Conservation (phyloP, 2,113 vertebrate genomes). For the Helogale parvula region DNA sequence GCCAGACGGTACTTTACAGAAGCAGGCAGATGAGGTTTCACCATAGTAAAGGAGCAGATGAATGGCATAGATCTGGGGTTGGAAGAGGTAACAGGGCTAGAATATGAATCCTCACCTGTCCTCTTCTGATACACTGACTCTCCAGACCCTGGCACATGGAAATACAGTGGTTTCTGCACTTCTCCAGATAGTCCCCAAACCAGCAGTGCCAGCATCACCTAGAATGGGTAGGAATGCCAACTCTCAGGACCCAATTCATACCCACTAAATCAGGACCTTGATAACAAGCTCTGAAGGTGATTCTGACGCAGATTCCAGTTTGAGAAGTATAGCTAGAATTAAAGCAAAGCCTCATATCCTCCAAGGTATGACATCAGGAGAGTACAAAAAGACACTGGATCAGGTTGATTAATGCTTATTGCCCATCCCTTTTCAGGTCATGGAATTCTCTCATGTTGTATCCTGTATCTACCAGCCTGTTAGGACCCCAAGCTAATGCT, state of each 20-base stretch:
- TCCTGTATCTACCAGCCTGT: not conserved
- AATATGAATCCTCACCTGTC: not conserved
- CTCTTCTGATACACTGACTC: not conserved
- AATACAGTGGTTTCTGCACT: not conserved
- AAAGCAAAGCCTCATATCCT: not conserved
- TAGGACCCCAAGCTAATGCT: not conserved
- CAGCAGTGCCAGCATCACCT: not conserved
- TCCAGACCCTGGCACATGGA: not conserved
- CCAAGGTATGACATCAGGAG: not conserved
- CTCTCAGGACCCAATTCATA: not conserved
- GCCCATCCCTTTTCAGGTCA: not conserved
- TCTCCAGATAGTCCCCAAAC: not conserved
- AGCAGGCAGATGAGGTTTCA: not conserved
- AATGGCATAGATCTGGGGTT: not conserved
- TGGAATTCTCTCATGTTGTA: not conserved
- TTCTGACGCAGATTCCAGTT: not conserved
- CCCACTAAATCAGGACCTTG: not conserved
- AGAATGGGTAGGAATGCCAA: not conserved
- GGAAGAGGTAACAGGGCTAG: not conserved
- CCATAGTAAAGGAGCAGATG: not conserved
- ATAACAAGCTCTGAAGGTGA: not conserved
- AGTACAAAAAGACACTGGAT: not conserved
- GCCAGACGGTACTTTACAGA: not conserved
- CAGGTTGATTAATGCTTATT: too few species aligned
- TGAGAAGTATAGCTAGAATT: not conserved